Base-by-base conservation (phyloP, 2,797 vertebrate genomes). In the Syngnathus rostellatus region DNA sequence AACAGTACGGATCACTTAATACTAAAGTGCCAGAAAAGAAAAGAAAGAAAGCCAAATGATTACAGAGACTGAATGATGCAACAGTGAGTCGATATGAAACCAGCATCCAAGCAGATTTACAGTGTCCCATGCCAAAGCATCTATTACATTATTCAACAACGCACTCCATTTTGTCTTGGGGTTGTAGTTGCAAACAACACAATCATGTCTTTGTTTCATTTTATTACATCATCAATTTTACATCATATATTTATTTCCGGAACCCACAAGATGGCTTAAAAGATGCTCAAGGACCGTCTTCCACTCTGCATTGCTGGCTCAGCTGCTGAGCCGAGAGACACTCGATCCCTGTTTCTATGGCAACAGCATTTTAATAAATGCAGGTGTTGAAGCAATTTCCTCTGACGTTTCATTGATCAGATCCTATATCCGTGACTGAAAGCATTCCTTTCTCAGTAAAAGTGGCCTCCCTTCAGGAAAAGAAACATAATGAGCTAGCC, bases 261-360 rank as follows among this genome's bases (percentile, higher is more conserved):
- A 62, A 25, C 5, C 21, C 40, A 23, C n/a, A 23, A 62, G 60
- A n/a, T 17, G 68, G 69, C 62, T 57, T 8, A 69, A 63, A 38
- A 40, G 59, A 72, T 69, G 39, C 61, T 74, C 62, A 64, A 72
- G 70, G 72, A 83, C 65, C 66, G 38, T 70, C 68, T 66, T 79
- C 61, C 59, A 62, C 63, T 78, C 81, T 40, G 55, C 39, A 41
- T 43, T 69, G 76, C 68, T 68, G 66, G 67, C 59, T 65, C 62
- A 67, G 71, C 61, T 62, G 67, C 76, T 67, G n/a, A 78, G 64
- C 75, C 67, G 68, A 73, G 68, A 74, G 71, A 77, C 66, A 77
- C 70, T 71, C 70, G 39, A 62, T 77, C 74, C 77, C 41, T 75
- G 87, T 89, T 88, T 80, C 88, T 82, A 88, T 88, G 81, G 86